Conservation (phyloP, 2,113 vertebrate genomes). For the Laterallus jamaicensis region DNA sequence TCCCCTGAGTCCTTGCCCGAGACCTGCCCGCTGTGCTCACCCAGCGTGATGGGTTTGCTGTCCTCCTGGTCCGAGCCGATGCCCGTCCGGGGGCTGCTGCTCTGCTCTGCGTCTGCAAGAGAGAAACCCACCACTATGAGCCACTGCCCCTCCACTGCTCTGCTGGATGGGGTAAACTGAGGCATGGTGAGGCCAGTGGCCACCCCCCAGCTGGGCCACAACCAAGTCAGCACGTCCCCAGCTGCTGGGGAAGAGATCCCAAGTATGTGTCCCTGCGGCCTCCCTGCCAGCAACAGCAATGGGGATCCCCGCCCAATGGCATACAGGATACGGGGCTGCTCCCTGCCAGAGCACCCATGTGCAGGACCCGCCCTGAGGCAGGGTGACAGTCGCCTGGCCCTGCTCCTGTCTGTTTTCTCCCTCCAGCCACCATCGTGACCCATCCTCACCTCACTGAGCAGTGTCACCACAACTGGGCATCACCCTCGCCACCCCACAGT, state of each 20-base stretch:
- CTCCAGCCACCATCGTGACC: not conserved
- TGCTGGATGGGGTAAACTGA: not conserved
- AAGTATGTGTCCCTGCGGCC: fast-evolving
- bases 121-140: not conserved
- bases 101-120: constrained; percentile 88
- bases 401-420: not conserved
- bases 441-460: not conserved
- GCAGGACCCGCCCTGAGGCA: fast-evolving
- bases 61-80: constrained; percentile 92
- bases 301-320: not conserved
- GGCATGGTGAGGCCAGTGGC: not conserved
- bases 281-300: fast-evolving
- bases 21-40: constrained; percentile 66
- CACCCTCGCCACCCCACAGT: fast-evolving
- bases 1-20: not conserved
- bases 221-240: fast-evolving
- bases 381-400: not conserved
- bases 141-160: fast-evolving
- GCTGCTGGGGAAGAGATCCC: not conserved
- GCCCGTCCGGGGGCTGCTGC: constrained; percentile 87
- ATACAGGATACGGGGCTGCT: not conserved
- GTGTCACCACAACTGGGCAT: fast-evolving
- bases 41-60: constrained; percentile 90
- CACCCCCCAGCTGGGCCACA: not conserved
- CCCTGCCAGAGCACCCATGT: not conserved